A percentile compares a stretch with the other conserved stretches of the same genome.
These are phyloP conservation scores for Homalodisca vitripennis DNA, from an alignment of 1,140 invertebrate genomes.

Conservation along the genomic window DNA sequence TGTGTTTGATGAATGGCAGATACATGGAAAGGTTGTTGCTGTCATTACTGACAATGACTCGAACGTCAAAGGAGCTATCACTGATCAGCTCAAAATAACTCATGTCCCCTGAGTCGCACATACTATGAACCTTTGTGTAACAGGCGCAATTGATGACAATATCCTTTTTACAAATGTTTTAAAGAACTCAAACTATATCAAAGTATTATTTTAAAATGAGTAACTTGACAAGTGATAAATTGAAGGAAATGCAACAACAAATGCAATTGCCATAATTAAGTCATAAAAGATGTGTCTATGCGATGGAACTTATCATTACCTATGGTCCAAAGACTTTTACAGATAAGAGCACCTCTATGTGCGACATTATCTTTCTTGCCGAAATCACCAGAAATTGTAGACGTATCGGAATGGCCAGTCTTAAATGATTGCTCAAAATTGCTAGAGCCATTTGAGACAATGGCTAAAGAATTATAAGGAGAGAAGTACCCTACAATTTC, in stretches of 20 bases:
- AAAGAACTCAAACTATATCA: not conserved
- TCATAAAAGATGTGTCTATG: constrained; percentile 9
- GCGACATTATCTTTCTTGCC: constrained; percentile 9
- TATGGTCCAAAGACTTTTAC: constrained; percentile 21
- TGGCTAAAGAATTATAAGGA: constrained; percentile 37
- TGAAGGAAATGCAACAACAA: not conserved
- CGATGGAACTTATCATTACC: not conserved
- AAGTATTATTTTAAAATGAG: not conserved
- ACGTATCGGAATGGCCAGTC: no score
- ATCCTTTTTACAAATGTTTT: not conserved
- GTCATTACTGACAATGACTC: constrained; percentile 4
- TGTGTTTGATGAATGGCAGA: not conserved
- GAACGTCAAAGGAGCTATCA: not conserved
- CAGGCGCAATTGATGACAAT: not conserved
- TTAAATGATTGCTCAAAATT: no score
- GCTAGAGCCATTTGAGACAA: constrained; percentile 11
- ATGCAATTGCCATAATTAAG: no score
- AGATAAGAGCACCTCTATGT: constrained; percentile 26
- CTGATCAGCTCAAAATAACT: no score
- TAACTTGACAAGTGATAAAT: not conserved
- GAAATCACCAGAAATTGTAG: constrained; percentile 13
- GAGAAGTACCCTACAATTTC: constrained; percentile 44
- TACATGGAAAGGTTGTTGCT: not conserved
- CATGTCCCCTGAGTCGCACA: no score
- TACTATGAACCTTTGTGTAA: not conserved